Base-by-base conservation (phyloP, 2,797 vertebrate genomes). In the Coilia nasus region DNA sequence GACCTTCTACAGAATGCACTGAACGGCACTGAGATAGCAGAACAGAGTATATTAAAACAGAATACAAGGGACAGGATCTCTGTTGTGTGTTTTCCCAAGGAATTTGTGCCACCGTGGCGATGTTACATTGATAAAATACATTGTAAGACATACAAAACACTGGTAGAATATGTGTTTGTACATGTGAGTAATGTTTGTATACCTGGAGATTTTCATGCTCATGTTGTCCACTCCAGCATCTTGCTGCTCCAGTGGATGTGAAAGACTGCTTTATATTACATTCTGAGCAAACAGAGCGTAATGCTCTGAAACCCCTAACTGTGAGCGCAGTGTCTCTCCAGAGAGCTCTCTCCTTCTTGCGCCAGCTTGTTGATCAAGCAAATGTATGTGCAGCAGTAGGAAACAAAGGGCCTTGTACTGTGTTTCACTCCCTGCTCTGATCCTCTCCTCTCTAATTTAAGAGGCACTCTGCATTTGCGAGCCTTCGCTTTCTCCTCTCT, bases 401-500 rank as follows among this genome's bases (percentile, higher is more conserved):
- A 41, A 44, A 78, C 71, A 78, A 78, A 78, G 71, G 19, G 71
- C 71, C 71, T 78, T 78, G 71, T 78, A 78, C 14, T 78, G 14
- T 19, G 71, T 21, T 15, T 44, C 80, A 56, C 28, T 82, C 11
- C 15, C 28, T 67, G 3, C 82, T 78, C 85, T 86, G 75, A 60
- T 85, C 85, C 81, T 78, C 82, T 83, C 78, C 83, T 80, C 78
- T 83, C 44, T 82, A 80, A 82, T 81, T 81, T 44, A 86, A 82
- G 31, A 80, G 81, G 71, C 85, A 86, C 85, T 62, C 83, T 83
- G 81, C 85, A 83, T 86, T 78, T 85, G 78, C 82, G 41, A 50
- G 71, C 41, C 25, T 54, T 80, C 60, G 23, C 85, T 87, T 78
- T 82, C 56, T 23, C 21, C 84, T 62, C 83, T 83, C 31, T 81